Conservation (phyloP, 2,113 vertebrate species). For the Falco punctatus region DNA sequence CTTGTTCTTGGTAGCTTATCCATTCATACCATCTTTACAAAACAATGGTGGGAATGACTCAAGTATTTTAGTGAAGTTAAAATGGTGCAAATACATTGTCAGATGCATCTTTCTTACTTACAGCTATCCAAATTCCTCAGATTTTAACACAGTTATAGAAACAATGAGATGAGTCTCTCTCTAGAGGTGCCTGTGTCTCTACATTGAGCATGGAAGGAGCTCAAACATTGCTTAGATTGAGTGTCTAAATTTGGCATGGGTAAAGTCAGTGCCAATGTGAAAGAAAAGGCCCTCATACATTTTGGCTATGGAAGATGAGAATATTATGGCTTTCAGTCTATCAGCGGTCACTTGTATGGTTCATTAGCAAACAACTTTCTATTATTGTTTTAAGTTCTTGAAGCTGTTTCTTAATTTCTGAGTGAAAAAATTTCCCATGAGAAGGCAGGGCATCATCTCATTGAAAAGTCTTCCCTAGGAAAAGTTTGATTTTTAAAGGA, state of each 20-base stretch:
- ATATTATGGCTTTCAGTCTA: not conserved
- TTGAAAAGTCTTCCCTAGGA: not conserved
- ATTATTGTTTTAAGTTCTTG: not conserved
- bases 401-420: not conserved
- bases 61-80: not conserved
- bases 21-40: not conserved
- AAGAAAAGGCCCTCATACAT: not conserved
- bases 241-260: not conserved
- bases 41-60: not conserved
- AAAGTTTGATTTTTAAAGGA: not conserved
- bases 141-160: not conserved
- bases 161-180: not conserved
- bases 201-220: not conserved
- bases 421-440: not conserved
- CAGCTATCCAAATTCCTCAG: not conserved
- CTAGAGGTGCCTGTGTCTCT: not conserved
- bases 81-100: not conserved
- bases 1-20: not conserved
- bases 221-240: not conserved
- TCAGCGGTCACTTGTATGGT: not conserved
- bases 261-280: not conserved
- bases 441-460: not conserved
- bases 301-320: not conserved
- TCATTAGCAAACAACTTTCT: not conserved
- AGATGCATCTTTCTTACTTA: not conserved